Evolutionary conservation across 37 sponge, comb jelly and placozoan species (phyloP), one percentile per base, ranked within the genome.

Genomic region (Petrosia ficiformis): DNA sequence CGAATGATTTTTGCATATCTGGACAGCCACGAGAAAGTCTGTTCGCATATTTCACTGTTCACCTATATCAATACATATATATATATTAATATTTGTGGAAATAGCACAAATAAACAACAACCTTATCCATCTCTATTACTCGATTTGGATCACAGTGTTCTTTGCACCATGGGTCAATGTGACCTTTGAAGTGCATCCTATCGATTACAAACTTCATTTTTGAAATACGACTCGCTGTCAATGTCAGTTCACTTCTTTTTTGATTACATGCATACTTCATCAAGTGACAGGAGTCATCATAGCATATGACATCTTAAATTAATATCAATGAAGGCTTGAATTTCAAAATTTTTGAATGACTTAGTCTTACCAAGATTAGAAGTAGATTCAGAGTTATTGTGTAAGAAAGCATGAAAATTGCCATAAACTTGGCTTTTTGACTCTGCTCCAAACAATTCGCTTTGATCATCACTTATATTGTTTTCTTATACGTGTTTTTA

Each of bases 1-100:
- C 28, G 1, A 26, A 77, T 83, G 26, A 83, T 83, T 3, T 39
- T 66, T 8, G 60, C 1, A 57, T 83, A 75, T 33, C 39, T 34
- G 14, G 84, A 83, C 8, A 83, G 64, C 77, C 84, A 83, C 0
- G 84, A 83, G n/a, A 83, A 83, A 2, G 66, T 63, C n/a, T 83
- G 84, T 59, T 83, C 77, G 58, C 84, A 83, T 2, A 68, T 41
- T 37, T 83, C 84, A 1, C 77, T 83, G 64, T 83, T 74, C 0
- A 83, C 83, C 83, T 82, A 54, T 44, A 21, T 44, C 11, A 3
- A 26, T 3, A 22, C 26, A 67, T 1, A 42, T 42, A 67, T 43
- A 31, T 34, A 58, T 24, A 11, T 40, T 16, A 21, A 35, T 38
- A 35, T 38, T n/a, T n/a, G n/a, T n/a, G n/a, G n/a, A n/a, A n/a